These are phyloP conservation scores for Lycodopsis pacificus DNA, from an alignment of 2,797 vertebrate species.

Conservation along the genomic window DNA sequence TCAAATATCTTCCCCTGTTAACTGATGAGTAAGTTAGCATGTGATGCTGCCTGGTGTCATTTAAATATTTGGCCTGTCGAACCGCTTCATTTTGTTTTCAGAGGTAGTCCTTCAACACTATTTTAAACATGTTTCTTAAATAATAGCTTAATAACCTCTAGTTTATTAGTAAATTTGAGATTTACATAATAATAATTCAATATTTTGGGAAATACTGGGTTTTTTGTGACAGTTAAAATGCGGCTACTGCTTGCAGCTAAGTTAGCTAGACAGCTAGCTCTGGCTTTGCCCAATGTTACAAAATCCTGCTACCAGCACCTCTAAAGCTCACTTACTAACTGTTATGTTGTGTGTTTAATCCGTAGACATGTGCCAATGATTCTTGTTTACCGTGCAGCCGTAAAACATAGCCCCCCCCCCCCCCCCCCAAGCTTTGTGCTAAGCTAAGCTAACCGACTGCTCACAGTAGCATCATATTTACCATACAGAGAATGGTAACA, in stretches of 20 bases:
- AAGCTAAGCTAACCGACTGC: not conserved
- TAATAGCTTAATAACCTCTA: not conserved
- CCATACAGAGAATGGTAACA: not conserved
- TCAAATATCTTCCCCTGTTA: conserved; percentile 42
- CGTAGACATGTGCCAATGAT: not conserved
- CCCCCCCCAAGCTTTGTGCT: not conserved
- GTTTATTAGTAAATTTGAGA: not conserved
- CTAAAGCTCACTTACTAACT: not conserved
- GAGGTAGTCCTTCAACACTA: not conserved
- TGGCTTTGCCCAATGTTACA: not conserved
- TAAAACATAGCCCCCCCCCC: not conserved
- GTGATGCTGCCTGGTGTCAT: conserved; percentile 51
- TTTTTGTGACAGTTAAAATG: not conserved
- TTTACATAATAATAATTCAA: not conserved
- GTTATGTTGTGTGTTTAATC: not conserved
- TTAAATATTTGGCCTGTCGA: conserved; percentile 28
- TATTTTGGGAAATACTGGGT: not conserved
- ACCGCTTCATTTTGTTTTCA: conserved; percentile 21
- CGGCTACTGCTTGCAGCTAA: not conserved
- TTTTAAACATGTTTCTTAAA: not conserved
- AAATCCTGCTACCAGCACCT: not conserved
- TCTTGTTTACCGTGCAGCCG: not conserved
- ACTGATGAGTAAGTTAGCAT: conserved; percentile 55
- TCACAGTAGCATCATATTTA: not conserved
- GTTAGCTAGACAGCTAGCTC: not conserved